Conservation (phyloP, 2,113 vertebrate species). For the Tachuris rubrigastra region DNA sequence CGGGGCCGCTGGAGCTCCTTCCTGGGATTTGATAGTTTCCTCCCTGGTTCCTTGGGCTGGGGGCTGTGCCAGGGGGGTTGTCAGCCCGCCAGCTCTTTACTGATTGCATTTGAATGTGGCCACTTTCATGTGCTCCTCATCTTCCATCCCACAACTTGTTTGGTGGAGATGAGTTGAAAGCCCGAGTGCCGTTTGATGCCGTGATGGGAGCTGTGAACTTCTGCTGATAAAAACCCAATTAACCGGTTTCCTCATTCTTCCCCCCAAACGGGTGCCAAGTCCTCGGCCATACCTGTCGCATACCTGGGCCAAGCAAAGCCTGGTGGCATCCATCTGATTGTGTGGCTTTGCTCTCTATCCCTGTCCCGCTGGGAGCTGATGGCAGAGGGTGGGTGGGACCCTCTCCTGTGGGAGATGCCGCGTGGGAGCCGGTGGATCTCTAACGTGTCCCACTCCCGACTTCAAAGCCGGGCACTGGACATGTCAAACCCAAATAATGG, state of each 20-base stretch:
- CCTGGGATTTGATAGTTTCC: neutral
- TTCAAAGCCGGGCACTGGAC: slow-evolving; percentile 41
- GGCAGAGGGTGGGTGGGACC: neutral
- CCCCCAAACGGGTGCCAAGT: neutral
- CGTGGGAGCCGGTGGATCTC: neutral
- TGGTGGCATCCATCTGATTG: neutral
- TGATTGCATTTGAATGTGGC: slow-evolving; percentile 42
- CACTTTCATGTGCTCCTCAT: slow-evolving; percentile 53
- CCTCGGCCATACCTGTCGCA: neutral
- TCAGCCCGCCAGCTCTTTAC: neutral
- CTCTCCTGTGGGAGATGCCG: neutral
- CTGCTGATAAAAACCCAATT: slow-evolving; percentile 45
- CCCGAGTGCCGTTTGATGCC: slow-evolving; percentile 37
- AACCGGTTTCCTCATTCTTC: slow-evolving; percentile 44
- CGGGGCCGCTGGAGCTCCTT: fast-evolving
- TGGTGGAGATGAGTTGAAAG: slow-evolving; percentile 50
- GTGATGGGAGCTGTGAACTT: neutral
- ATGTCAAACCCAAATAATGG: slow-evolving; percentile 59
- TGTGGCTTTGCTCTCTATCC: neutral
- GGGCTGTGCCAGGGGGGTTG: neutral
- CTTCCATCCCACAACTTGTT: slow-evolving; percentile 33
- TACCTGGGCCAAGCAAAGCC: neutral
- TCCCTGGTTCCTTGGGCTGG: neutral
- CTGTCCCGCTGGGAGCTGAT: fast-evolving
- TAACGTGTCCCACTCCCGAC: slow-evolving; percentile 6